Base-by-base conservation (phyloP, 2,113 vertebrate genomes). In the Aldabrachelys gigantea region DNA sequence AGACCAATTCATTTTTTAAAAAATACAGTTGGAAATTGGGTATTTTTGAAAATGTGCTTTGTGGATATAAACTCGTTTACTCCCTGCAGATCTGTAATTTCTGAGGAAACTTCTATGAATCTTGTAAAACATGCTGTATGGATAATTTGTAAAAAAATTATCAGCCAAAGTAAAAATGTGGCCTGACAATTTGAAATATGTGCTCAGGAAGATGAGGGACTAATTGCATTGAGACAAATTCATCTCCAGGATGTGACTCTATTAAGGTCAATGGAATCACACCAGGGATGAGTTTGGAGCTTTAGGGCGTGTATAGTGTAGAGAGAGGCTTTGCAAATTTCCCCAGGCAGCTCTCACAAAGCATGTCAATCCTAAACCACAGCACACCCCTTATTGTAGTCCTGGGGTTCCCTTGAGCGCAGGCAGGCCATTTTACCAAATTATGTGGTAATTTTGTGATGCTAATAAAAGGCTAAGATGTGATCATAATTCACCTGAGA, bases 131-230 rank as follows among this genome's bases (percentile, higher is more conserved):
- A 81, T 53, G 78, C 22, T 29, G 19, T 7, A 87, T 93, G 94
- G 95, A 95, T 97, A 95, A 97, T 96, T 92, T 95, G 91, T 49
- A 16, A 5, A 83, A 89, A 47, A 53, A 83, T 87, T 54, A 35
- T 0, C 1, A 0, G 50, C 82, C 16, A 78, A 56, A 27, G 83
- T 10, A 91, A 69, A 53, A 7, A 47, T 1, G 38, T 31, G 91
- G 27, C 80, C 85, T 47, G 2, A 19, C 29, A 8, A 2, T 56
- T 47, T 4, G 3, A 1, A 3, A 16, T 11, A 6, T 1, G 0
- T 10, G 47, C 4, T 50, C 6, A 6, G 1, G 59, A 80, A 47
- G 50, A 49, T 0, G 75, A 81, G n/a, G 89, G 69, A 17, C 21
- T 5, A 6, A 8, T 41, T n/a, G 53, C 80, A 72, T 44, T 57